phyloP scores from a whole-genome alignment of 2,888 invertebrate genomes.

The Xylota segnis region DNA sequence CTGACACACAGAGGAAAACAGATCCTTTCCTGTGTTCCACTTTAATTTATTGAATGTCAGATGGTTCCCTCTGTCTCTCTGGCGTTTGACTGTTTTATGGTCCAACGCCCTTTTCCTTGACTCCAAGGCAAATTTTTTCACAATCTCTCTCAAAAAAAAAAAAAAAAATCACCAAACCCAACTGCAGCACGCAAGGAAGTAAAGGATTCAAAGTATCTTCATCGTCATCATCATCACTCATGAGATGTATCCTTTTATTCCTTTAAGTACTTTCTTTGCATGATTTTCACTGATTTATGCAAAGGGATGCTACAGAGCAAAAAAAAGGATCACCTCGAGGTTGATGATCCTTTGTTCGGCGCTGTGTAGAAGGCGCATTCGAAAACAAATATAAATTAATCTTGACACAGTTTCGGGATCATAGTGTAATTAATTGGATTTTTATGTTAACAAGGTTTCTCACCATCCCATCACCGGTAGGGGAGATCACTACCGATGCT shows the following conservation, averaged over 20 bases:
- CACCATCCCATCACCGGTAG: neutral
- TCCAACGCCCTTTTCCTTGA: slow-evolving; percentile 73
- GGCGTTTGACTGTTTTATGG: slow-evolving; percentile 74
- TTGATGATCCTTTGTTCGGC: slow-evolving; percentile 66
- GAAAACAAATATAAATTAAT: slow-evolving; percentile 85
- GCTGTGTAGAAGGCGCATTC: slow-evolving; percentile 80
- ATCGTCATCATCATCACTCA: slow-evolving; percentile 24
- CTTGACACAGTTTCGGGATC: slow-evolving; percentile 81
- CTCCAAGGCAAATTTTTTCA: slow-evolving; percentile 16
- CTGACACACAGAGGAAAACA: slow-evolving; percentile 4
- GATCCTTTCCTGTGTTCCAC: slow-evolving; percentile 42
- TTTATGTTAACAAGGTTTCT: slow-evolving; percentile 74
- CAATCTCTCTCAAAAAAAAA: neutral
- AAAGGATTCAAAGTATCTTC: slow-evolving; percentile 61
- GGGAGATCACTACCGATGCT: slow-evolving; percentile 3
- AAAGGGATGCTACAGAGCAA: slow-evolving; percentile 26
- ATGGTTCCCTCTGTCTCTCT: slow-evolving; percentile 34
- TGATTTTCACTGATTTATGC: slow-evolving; percentile 63
- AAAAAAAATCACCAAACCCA: slow-evolving; percentile 28
- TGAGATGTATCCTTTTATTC: slow-evolving; percentile 62
- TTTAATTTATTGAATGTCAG: slow-evolving; percentile 63
- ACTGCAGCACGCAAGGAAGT: slow-evolving; percentile 60
- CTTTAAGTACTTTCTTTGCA: slow-evolving; percentile 50
- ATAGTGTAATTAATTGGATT: slow-evolving; percentile 74
- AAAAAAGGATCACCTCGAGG: slow-evolving; percentile 44